Conservation (phyloP, 2,113 vertebrate species). For the Corvus moneduloides region DNA sequence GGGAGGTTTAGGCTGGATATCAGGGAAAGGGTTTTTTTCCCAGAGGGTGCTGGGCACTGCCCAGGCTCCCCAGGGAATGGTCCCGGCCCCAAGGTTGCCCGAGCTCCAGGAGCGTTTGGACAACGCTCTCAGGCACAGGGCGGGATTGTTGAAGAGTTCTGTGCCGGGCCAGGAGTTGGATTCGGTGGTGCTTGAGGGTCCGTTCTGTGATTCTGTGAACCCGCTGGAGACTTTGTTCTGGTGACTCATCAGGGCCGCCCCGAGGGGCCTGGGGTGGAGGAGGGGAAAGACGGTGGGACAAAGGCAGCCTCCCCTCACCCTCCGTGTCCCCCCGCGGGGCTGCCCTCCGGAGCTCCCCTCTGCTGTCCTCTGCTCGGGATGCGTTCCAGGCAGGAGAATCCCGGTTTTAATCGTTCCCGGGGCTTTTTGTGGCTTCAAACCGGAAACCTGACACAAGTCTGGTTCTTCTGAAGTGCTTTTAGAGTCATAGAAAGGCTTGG, state of each 20-base stretch:
- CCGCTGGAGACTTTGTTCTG: background rate
- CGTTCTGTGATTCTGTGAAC: background rate
- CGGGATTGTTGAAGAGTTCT: background rate
- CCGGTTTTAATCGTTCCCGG: background rate
- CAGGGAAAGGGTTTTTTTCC: background rate
- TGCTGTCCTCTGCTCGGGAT: background rate
- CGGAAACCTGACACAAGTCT: background rate
- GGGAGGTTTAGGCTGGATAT: background rate
- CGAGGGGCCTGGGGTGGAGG: background rate
- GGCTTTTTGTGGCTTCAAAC: background rate
- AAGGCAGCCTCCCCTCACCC: background rate
- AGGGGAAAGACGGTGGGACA: background rate
- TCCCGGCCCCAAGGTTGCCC: background rate
- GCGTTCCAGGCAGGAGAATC: background rate
- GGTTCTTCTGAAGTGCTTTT: accelerated
- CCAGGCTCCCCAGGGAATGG: background rate
- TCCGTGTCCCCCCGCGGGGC: background rate
- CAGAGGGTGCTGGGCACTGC: background rate
- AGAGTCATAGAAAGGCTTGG: background rate
- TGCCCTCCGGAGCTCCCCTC: background rate
- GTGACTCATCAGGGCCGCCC: background rate
- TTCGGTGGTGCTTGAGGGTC: background rate
- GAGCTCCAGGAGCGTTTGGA: background rate
- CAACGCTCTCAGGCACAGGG: background rate
- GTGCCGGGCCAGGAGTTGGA: background rate